Evolutionary conservation across 2,113 vertebrate genomes (phyloP), one percentile per base, ranked within the genome.

Genomic region (Xiphophorus couchianus): DNA sequence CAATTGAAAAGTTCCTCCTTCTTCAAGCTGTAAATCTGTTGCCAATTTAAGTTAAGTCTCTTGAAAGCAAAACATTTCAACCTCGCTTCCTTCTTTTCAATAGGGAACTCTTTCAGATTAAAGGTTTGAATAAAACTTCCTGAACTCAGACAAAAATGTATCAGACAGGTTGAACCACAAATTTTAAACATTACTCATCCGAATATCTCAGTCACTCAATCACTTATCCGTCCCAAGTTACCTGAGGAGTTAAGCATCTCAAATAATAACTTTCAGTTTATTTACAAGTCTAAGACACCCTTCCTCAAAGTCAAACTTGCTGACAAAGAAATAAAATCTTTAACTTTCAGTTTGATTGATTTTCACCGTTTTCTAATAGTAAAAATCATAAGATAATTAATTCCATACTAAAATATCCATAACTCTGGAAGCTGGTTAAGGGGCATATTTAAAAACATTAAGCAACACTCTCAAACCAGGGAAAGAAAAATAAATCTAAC

Each of bases 111-210:
- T 28, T 3, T 11, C 17, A 15, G 6, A 25, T n/a, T 58, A n/a
- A 58, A 58, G 7, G 27, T 71, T 64, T 27, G 37, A 68, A 68
- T 17, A 4, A 79, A 27, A 73, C 69, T 70, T 42, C 62, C 44
- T 83, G 22, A 1, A 58, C 28, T 29, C 12, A 31, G 30, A 29
- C 19, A 27, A 77, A 28, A 66, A n/a, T 54, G 37, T 42, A 66
- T 27, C 9, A 15, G 81, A 83, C 85, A 74, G 74, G 80, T 67
- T 62, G 17, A 54, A 61, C 78, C 51, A 66, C 74, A 69, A 63
- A 30, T 48, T 54, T 39, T 13, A 66, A 30, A 25, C 51, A 12
- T 77, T 73, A n/a, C 42, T 83, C 75, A 82, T 65, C 33, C 61
- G 85, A 75, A 82, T 73, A n/a, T 44, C 64, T 60, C 51, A 7